Base-by-base conservation (phyloP, 1,140 invertebrate genomes). In the Teleogryllus occipitalis region DNA sequence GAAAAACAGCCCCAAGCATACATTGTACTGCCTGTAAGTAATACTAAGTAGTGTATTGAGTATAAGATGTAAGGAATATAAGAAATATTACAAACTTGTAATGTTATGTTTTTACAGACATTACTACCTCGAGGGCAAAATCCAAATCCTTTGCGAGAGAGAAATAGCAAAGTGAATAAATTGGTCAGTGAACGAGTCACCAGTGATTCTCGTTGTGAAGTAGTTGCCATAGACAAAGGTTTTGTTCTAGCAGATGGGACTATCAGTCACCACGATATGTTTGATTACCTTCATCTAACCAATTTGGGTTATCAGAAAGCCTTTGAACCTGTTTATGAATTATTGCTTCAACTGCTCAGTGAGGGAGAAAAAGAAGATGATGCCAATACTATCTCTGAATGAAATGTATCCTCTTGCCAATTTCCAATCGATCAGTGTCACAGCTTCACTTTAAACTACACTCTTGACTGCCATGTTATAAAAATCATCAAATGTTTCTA, bases 211-310 rank as follows among this genome's bases (percentile, higher is more conserved):
- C 90, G 90, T 83, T 89, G 92, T 27, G 93, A 93, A 86, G 88
- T 93, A 78, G 89, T 95, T 74, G 86, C 87, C 80, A 93, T 94
- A 82, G 93, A 94, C 83, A 91, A 93, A 83, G 92, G 92, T 46
- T 90, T 95, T 82, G 89, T 96, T 65, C 91, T 93, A 83, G 88
- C 88, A 73, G 93, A 95, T 86, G 94, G 93, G 10, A 91, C 89
- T 39, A 95, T 97, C 79, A 93, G 92, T 84, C 93, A 95, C 84
- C 91, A 92, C 83, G 95, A 97, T 84, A 95, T 97, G 93, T 91
- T 93, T 84, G 96, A 97, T 86, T 97, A 96, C 86, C 88, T 96
- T 47, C 93, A 96, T 84, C 89, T 96, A 49, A 96, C 94, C 6
- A 92, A 93, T 86, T 88, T 91, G 78, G 95, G 94, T 74, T 95